These are phyloP conservation scores for Diceros bicornis DNA, from an alignment of 2,797 vertebrate species.

Conservation along the genomic window DNA sequence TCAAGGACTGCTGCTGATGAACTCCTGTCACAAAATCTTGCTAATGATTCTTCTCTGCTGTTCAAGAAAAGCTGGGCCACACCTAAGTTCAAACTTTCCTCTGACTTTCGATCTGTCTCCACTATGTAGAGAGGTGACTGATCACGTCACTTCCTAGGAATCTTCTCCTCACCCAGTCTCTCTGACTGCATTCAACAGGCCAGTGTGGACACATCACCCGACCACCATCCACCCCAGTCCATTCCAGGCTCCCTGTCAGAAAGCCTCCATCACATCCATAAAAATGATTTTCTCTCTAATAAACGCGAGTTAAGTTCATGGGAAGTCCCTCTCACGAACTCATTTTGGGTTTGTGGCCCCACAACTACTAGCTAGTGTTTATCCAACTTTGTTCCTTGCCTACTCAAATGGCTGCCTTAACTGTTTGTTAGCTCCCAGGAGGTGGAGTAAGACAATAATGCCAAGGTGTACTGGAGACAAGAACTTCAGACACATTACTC, in stretches of 20 bases:
- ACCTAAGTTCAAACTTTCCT: not conserved
- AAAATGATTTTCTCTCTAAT: not conserved
- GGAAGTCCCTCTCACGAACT: not conserved
- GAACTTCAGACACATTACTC: not conserved
- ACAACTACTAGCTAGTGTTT: too few relatives aligned
- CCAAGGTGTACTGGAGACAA: rapidly evolving
- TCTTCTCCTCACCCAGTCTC: not conserved
- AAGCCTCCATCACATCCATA: not conserved
- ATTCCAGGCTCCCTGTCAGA: not conserved
- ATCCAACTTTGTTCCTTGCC: not conserved
- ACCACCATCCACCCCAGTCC: too few relatives aligned
- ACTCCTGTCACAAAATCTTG: not conserved
- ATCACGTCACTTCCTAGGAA: not conserved
- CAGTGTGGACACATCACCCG: too few relatives aligned
- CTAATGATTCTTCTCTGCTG: not conserved
- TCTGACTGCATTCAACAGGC: not conserved
- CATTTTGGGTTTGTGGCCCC: not conserved
- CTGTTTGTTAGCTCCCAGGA: not conserved
- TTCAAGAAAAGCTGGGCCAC: not conserved
- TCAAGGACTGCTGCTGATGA: not conserved
- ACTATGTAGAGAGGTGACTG: not conserved
- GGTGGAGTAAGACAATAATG: not conserved
- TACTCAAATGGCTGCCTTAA: not conserved
- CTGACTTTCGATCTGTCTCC: not conserved
- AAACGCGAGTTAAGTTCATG: not conserved